A percentile compares a stretch with the other conserved stretches of the same genome.
phyloP scores from a whole-genome alignment of 2,113 vertebrate genomes.

The Craseonycteris thonglongyai region DNA sequence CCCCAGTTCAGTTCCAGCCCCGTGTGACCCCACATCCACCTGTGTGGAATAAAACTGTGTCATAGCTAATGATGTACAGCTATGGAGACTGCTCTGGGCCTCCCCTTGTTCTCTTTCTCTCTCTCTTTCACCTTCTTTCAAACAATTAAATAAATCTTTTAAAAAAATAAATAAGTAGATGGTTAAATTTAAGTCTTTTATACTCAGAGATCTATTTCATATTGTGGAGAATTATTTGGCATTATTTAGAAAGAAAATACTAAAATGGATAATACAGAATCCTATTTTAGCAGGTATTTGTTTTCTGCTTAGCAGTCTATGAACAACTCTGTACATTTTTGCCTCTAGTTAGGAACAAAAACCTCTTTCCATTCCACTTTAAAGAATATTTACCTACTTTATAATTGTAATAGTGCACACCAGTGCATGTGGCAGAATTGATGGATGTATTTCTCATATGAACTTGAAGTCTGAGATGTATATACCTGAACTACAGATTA shows the following conservation, averaged over 20 bases:
- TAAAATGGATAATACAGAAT: neutral
- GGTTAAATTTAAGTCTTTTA: neutral
- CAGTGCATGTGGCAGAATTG: conserved; percentile 27
- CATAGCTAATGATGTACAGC: too few species aligned
- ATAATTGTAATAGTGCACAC: conserved; percentile 29
- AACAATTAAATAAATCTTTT: too few species aligned
- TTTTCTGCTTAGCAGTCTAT: neutral
- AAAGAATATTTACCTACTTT: conserved; percentile 25
- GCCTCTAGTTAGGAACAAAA: neutral
- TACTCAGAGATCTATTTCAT: neutral
- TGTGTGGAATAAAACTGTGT: too few species aligned
- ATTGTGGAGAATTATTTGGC: neutral
- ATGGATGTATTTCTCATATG: conserved; percentile 71
- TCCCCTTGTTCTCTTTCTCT: too few species aligned
- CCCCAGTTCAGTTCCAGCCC: too few species aligned
- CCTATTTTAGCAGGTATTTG: neutral
- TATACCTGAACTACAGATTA: conserved; percentile 72
- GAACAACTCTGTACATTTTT: neutral
- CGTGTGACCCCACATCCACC: too few species aligned
- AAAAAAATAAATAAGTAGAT: neutral
- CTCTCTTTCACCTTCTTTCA: too few species aligned
- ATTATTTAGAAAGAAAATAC: neutral
- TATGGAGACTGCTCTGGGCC: too few species aligned
- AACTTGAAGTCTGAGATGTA: conserved; percentile 67
- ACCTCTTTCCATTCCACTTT: neutral